These are phyloP conservation scores for Schrankia costaestrigalis DNA, from an alignment of 2,888 invertebrate species.

Conservation along the genomic window DNA sequence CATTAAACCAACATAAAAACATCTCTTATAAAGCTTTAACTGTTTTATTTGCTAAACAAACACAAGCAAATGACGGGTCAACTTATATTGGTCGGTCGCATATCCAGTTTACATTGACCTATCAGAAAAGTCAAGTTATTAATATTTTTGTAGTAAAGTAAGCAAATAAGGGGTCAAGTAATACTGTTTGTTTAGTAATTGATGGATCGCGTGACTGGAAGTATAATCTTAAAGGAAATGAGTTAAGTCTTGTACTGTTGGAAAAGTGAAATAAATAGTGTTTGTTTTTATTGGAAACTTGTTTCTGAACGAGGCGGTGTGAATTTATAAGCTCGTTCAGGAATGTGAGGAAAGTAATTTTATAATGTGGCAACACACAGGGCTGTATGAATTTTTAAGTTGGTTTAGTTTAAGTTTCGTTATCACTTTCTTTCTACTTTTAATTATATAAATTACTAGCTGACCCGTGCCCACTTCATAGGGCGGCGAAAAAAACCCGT, in stretches of 20 bases:
- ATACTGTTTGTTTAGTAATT: constrained; percentile 33
- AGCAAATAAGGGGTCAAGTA: constrained; percentile 22
- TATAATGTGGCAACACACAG: constrained; percentile 4
- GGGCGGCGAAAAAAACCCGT: too few relatives aligned
- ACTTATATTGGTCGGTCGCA: constrained; percentile 8
- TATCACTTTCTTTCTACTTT: too few relatives aligned
- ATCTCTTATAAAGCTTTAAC: constrained; percentile 1
- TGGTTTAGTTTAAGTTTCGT: too few relatives aligned
- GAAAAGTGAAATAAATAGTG: constrained; percentile 36
- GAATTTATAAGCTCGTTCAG: constrained; percentile 8
- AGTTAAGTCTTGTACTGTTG: constrained; percentile 30
- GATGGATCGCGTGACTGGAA: constrained; percentile 41
- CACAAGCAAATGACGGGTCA: background rate
- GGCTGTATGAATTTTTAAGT: too few relatives aligned
- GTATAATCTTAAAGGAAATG: constrained; percentile 37
- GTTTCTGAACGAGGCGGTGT: constrained; percentile 18
- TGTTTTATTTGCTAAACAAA: background rate
- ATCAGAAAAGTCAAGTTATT: constrained; percentile 10
- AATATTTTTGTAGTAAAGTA: constrained; percentile 6
- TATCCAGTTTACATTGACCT: constrained; percentile 18
- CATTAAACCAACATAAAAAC: background rate
- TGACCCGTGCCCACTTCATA: too few relatives aligned
- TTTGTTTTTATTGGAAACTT: constrained; percentile 38
- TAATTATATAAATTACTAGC: too few relatives aligned
- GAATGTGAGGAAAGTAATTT: constrained; percentile 8